phyloP scores from a whole-genome alignment of 2,797 vertebrate species.

The Arrhamphus sclerolepis region DNA sequence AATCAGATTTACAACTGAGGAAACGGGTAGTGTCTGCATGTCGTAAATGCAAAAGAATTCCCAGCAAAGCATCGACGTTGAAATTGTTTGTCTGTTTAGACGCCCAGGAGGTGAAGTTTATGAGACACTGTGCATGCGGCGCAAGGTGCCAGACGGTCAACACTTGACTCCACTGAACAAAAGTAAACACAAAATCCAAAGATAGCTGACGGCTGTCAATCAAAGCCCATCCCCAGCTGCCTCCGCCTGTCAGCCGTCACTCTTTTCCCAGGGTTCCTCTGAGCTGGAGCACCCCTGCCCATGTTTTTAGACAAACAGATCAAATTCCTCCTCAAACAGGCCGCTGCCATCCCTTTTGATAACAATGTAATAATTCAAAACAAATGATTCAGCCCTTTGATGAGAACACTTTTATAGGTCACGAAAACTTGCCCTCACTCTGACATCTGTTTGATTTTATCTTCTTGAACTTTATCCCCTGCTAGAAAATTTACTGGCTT shows the following conservation, averaged over 20 bases:
- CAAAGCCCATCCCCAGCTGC: constrained; percentile 82
- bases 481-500: constrained; percentile 96
- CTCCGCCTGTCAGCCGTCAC: constrained; percentile 80
- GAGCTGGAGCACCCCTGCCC: constrained; percentile 80
- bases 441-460: constrained; percentile 99
- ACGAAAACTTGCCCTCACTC: constrained; percentile 90
- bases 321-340: constrained; percentile 98
- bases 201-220: constrained; percentile 89
- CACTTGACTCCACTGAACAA: constrained; percentile 47
- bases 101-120: constrained; percentile 18
- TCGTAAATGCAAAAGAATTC: constrained; percentile 14
- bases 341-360: constrained; percentile 93
- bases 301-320: constrained; percentile 99
- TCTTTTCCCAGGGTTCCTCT: constrained; percentile 89
- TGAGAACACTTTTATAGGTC: constrained; percentile 99
- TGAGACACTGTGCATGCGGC: constrained; percentile 14
- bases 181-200: constrained; percentile 62
- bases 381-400: constrained; percentile 99
- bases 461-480: constrained; percentile 99
- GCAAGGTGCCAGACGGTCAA: constrained; percentile 54
- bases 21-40: constrained; percentile 31
- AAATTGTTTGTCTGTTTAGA: constrained; percentile 21
- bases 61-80: constrained; percentile 8
- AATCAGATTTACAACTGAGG: constrained; percentile 61
- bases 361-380: constrained; percentile 99